phyloP scores from a whole-genome alignment of 2,797 vertebrate genomes.

The Mormyrus hasselquistii region DNA sequence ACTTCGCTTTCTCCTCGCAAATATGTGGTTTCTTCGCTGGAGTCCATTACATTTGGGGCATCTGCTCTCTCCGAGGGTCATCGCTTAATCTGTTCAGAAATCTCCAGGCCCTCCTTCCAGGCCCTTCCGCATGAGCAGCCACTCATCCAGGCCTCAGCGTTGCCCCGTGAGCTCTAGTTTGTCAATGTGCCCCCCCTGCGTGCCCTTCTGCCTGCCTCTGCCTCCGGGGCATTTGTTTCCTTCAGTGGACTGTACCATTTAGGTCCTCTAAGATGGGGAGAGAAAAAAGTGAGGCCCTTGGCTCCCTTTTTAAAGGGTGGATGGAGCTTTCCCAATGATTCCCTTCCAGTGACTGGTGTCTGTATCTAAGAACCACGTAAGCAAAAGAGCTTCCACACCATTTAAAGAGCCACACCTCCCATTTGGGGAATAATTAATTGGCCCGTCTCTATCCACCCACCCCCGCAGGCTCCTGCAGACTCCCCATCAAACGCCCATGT shows the following conservation, averaged over 20 bases:
- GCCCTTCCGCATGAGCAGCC: neutral
- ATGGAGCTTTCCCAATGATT: neutral
- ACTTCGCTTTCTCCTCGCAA: neutral
- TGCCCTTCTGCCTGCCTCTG: constrained; percentile 4
- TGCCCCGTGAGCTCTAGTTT: neutral
- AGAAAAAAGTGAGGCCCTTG: neutral
- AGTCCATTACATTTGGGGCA: constrained; percentile 12
- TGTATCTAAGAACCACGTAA: neutral
- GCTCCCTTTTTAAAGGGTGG: neutral
- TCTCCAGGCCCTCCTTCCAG: constrained; percentile 11
- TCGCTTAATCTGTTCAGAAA: constrained; percentile 11
- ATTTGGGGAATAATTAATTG: constrained; percentile 53
- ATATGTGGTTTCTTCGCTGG: neutral
- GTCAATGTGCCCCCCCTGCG: neutral
- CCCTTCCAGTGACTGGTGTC: neutral
- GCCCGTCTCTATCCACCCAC: constrained; percentile 27
- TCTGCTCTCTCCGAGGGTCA: constrained; percentile 2
- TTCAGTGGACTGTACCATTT: neutral
- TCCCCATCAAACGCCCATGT: neutral
- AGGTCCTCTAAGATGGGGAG: neutral
- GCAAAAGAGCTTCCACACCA: constrained; percentile 19
- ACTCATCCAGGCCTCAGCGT: neutral
- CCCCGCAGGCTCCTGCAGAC: neutral
- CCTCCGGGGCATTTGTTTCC: neutral
- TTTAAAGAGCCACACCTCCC: neutral